phyloP scores from a whole-genome alignment of 2,113 vertebrate species.

The Bothrops jararaca region DNA sequence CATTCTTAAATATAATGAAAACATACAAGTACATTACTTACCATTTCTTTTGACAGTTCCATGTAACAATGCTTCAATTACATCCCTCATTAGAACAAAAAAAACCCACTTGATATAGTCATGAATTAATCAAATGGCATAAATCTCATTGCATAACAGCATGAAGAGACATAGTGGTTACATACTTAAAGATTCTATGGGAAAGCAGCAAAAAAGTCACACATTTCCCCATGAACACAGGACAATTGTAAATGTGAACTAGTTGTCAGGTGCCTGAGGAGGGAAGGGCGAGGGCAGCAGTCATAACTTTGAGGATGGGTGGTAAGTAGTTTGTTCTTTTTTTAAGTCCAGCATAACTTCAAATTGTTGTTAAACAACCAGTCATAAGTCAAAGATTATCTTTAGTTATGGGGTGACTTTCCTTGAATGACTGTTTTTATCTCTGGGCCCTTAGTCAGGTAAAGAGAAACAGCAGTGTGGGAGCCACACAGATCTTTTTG shows the following conservation, averaged over 20 bases:
- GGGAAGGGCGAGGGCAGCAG: background rate
- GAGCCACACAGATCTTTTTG: too few relatives aligned
- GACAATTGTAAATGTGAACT: background rate
- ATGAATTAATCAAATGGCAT: background rate
- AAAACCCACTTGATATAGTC: slow-evolving; percentile 3
- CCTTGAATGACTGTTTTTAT: background rate
- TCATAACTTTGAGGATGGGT: background rate
- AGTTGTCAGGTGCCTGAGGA: background rate
- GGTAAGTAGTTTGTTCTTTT: background rate
- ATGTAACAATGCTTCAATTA: slow-evolving; percentile 14
- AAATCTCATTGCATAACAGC: background rate
- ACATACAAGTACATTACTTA: background rate
- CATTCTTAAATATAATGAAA: slow-evolving; percentile 10
- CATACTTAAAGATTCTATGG: background rate
- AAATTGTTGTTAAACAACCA: background rate
- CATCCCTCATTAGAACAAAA: slow-evolving; percentile 34
- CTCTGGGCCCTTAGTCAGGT: too few relatives aligned
- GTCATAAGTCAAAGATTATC: background rate
- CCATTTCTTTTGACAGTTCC: background rate
- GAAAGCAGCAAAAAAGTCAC: background rate
- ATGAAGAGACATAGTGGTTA: accelerated
- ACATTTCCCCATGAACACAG: background rate
- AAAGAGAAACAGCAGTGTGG: too few relatives aligned
- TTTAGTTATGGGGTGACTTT: background rate
- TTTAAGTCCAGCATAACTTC: background rate